Evolutionary conservation across 1,140 invertebrate genomes (phyloP).

Genomic region (Nomia melanderi): DNA sequence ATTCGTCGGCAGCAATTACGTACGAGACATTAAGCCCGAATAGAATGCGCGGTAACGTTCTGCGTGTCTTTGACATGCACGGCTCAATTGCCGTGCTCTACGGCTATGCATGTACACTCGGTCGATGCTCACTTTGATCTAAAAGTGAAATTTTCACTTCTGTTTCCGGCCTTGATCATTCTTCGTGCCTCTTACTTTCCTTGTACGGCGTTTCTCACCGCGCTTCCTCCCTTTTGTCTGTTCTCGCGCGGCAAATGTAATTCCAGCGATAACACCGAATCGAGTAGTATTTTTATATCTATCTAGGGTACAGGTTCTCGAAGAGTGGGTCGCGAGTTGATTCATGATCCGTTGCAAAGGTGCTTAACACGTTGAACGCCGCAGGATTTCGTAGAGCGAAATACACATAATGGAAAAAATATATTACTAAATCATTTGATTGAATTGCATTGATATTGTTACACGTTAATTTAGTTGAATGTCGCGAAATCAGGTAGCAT

Average conservation of each 20-base stretch:
- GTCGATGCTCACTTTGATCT: conserved; percentile 33
- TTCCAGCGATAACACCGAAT: no score
- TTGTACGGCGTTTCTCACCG: conserved; percentile 8
- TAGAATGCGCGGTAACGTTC: conserved; percentile 16
- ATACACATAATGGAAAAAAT: no score
- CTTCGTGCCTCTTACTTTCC: conserved; percentile 2
- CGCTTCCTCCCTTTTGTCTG: not conserved
- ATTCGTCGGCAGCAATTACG: conserved; percentile 46
- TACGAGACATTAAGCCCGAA: conserved; percentile 42
- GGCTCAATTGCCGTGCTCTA: not conserved
- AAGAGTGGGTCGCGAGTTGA: no score
- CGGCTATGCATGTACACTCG: conserved; percentile 11
- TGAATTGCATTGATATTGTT: no score
- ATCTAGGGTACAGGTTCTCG: no score
- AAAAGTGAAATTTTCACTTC: conserved; percentile 41
- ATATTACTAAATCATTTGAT: no score
- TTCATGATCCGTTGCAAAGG: no score
- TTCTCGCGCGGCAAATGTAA: not conserved
- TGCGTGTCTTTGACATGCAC: conserved; percentile 23
- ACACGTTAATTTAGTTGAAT: no score
- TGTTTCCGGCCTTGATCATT: conserved; percentile 42
- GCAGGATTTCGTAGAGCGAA: no score
- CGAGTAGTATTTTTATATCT: not conserved
- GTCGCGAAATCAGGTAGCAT: no score
- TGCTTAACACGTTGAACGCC: no score